Base-by-base conservation (phyloP, 2,113 vertebrate genomes). In the Oncorhynchus masou region DNA sequence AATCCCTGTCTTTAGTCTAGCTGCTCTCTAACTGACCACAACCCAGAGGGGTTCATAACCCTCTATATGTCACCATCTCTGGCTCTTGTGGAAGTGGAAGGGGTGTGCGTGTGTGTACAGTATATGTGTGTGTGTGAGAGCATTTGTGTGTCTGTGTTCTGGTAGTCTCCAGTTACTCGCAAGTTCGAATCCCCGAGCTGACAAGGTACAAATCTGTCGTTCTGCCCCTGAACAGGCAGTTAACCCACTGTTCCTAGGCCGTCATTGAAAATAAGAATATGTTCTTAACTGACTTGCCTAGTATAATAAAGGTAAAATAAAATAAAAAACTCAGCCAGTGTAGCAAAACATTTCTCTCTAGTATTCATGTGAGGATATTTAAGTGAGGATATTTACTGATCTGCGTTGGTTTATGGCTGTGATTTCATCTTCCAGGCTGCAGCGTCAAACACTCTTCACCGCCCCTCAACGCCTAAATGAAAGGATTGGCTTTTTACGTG, bases 361-460 rank as follows among this genome's bases (percentile, higher is more conserved):
- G 27, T 27, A 49, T 59, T 29, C n/a, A 71, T n/a, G 27, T 71
- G 29, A 73, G 66, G n/a, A 77, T 81, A 75, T 80, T 85, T 81
- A 86, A 71, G 27, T 71, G 29, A 73, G 66, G n/a, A 77, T 81
- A 75, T 80, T 85, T 81, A 86, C 78, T 45, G 75, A 74, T 79
- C 77, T 71, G 4, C 75, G 2, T 45, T 45, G 39, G 8, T 88
- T 85, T 79, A 78, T 60, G 74, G 76, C 22, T 22, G 78, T 79
- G 65, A 73, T 84, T 80, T 82, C 74, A 70, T 74, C 51, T 54
- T 15, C 51, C 74, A 66, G 54, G 68, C 13, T 1, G 20, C 69
- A 1, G 16, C 72, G 64, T 82, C 27, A 24, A 3, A 45, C 39
- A 45, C 39, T 45, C 39, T 39, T 76, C 70, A 68, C 75, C 79